Evolutionary conservation across 92 coral and sea anemone genomes (phyloP).

Genomic region (Heteractis magnifica): DNA sequence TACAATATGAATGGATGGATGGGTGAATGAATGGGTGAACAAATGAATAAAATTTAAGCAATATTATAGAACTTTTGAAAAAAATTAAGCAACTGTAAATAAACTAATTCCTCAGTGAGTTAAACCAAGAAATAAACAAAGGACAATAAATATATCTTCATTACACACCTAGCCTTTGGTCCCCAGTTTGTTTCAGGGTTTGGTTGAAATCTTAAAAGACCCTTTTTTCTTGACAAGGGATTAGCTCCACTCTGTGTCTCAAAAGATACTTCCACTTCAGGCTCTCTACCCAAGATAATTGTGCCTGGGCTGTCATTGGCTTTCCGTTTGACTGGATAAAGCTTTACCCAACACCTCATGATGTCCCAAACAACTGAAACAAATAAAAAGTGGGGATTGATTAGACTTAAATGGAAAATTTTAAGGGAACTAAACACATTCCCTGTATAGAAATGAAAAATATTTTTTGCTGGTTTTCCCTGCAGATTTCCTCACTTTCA

Average conservation of each 20-base stretch:
- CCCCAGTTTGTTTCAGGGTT: constrained; percentile 99
- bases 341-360: constrained; percentile 91
- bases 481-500: too few relatives aligned
- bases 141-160: too few relatives aligned
- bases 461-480: too few relatives aligned
- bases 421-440: too few relatives aligned
- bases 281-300: constrained; percentile 69
- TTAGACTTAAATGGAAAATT: too few relatives aligned
- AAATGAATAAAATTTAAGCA: neutral
- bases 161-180: constrained; percentile 86
- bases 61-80: too few relatives aligned
- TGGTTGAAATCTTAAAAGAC: constrained; percentile 80
- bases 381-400: too few relatives aligned
- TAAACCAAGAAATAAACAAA: neutral
- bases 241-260: constrained; percentile 78
- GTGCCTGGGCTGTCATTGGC: constrained; percentile 79
- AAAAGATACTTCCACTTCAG: constrained; percentile 69
- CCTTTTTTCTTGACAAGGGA: constrained; percentile 81
- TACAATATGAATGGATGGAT: neutral
- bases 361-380: constrained; percentile 88
- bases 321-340: constrained; percentile 81
- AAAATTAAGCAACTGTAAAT: too few relatives aligned
- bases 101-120: neutral
- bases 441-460: too few relatives aligned
- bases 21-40: neutral